Evolutionary conservation across 1,140 invertebrate species (phyloP).

Genomic region (Gyrodactylus salaris): DNA sequence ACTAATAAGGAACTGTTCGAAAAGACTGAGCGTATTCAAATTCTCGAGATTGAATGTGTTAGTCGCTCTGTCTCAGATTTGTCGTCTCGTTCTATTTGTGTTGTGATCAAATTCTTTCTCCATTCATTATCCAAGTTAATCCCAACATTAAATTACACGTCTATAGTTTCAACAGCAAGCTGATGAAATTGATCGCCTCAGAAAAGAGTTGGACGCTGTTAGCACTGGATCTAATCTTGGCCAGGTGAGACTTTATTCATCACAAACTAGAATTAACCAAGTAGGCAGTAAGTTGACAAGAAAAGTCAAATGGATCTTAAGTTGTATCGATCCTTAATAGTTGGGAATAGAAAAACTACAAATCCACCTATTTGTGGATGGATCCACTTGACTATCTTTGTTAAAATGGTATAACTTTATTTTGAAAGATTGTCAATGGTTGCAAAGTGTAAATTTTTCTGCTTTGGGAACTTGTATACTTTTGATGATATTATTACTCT

Average conservation of each 20-base stretch:
- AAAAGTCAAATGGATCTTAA: no score
- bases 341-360: no score
- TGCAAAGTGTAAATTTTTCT: no score
- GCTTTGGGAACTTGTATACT: no score
- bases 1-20: not conserved
- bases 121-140: not conserved
- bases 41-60: constrained; percentile 2
- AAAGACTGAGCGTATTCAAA: not conserved
- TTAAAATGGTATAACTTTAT: no score
- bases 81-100: not conserved
- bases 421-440: no score
- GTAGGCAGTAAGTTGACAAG: no score
- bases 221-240: not conserved
- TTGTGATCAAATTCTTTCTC: not conserved
- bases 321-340: no score
- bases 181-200: constrained; percentile 1
- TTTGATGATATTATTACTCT: no score
- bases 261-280: no score
- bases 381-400: no score
- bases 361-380: no score
- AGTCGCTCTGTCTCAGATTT: not conserved
- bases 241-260: not conserved
- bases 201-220: constrained; percentile 2
- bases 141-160: not conserved
- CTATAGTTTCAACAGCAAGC: constrained; percentile 6